phyloP scores from a whole-genome alignment of 1,140 invertebrate genomes.

The Bombus fervidus region DNA sequence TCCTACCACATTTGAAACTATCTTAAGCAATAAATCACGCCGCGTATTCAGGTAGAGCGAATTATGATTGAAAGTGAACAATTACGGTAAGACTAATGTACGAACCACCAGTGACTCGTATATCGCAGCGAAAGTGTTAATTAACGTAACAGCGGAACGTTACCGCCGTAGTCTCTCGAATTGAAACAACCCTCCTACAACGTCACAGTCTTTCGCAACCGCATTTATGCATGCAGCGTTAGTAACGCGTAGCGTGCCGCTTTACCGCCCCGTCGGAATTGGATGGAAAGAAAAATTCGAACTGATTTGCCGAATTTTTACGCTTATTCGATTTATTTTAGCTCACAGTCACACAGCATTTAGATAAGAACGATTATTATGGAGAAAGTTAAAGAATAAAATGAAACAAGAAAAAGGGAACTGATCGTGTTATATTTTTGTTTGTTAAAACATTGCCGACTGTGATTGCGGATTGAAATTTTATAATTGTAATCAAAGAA shows the following conservation, averaged over 20 bases:
- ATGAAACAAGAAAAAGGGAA: not conserved
- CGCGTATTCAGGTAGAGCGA: not conserved
- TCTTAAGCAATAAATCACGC: not conserved
- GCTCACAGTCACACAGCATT: not conserved
- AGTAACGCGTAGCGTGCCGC: not conserved
- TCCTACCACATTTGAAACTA: not conserved
- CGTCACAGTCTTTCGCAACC: not conserved
- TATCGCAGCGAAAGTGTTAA: slow-evolving; percentile 47
- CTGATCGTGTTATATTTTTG: not conserved
- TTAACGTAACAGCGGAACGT: slow-evolving; percentile 23
- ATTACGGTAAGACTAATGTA: slow-evolving; percentile 11
- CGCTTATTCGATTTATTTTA: not conserved
- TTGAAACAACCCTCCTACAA: not conserved
- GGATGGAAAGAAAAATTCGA: not conserved
- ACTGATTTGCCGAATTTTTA: not conserved
- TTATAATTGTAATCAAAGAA: too few relatives aligned
- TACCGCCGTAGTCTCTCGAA: not conserved
- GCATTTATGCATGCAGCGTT: not conserved
- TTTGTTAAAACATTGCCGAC: not conserved
- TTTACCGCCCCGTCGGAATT: not conserved
- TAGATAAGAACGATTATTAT: not conserved
- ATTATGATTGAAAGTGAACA: slow-evolving; percentile 25
- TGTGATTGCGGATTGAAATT: not conserved
- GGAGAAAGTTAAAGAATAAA: not conserved
- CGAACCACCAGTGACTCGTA: slow-evolving; percentile 4